Evolutionary conservation across 2,113 vertebrate species (phyloP), one percentile per base, ranked within the genome.

Genomic region (Microtus oregoni): DNA sequence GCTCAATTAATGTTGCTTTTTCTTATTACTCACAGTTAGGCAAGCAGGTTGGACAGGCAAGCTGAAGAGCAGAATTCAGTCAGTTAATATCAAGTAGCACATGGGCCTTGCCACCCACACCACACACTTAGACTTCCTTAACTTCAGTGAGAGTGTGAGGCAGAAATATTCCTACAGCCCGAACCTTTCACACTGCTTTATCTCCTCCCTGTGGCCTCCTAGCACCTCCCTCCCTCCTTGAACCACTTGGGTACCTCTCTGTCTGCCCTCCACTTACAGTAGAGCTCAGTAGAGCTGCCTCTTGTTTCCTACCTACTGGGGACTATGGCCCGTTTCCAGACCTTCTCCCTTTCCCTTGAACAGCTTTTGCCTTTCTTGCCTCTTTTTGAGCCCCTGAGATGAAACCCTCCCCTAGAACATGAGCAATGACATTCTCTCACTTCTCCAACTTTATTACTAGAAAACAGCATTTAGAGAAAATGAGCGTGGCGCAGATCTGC

Each of bases 401-500:
- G 41, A 52, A 41, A 81, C 41, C 22, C 17, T 86, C 58, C 44
- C 32, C 47, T 8, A 47, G 67, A 9, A 52, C 19, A 44, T 12
- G 88, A 94, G 52, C 63, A 38, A 89, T 22, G 22, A n/a, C 67
- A 11, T 30, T 81, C 70, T 50, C 47, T 58, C 50, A 79, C 47
- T 24, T 86, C 76, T 50, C 65, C 78, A 58, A 68, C 58, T 58
- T 70, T 86, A 89, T 75, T 30, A 81, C 47, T 79, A 86, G 41
- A 77, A 75, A 93, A 85, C 28, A 86, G 17, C 65, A 91, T 81
- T 96, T 91, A 61, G 38, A 94, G 24, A 35, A 81, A 44, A 81
- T 58, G 19, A 93, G 17, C 35, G 22, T 8, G 28, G 68, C 20
- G 19, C 41, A 88, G 41, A 38, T 91, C 55, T 89, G 20, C 90